Conservation (phyloP, 2,113 vertebrate species). For the Odontophorus gujanensis region DNA sequence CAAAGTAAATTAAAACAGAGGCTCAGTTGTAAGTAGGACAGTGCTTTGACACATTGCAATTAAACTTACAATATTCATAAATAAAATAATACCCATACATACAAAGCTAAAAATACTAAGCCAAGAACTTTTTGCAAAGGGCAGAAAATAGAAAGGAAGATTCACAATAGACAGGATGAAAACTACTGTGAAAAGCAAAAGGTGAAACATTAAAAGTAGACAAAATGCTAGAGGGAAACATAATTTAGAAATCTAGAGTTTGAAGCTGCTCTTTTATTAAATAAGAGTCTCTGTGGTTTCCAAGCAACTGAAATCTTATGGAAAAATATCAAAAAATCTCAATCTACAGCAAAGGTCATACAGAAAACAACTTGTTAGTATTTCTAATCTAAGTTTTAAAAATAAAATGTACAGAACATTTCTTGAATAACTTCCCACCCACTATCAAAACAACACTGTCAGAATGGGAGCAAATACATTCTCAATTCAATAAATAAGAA, state of each 20-base stretch:
- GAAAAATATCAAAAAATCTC: background rate
- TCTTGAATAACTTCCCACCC: background rate
- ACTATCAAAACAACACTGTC: background rate
- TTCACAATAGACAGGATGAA: background rate
- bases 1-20: background rate
- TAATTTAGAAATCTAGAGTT: background rate
- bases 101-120: background rate
- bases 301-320: background rate
- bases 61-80: background rate
- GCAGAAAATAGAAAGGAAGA: background rate
- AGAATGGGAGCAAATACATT: background rate
- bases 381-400: background rate
- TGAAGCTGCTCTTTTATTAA: background rate
- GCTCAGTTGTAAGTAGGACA: background rate
- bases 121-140: background rate
- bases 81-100: background rate
- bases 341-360: background rate
- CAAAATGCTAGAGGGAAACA: background rate
- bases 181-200: background rate
- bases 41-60: background rate
- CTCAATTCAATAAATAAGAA: background rate
- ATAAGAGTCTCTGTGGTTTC: background rate
- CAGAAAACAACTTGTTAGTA: background rate
- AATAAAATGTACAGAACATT: background rate
- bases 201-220: background rate